A percentile compares a stretch with the other conserved stretches of the same genome.
These are phyloP conservation scores for Brachystomella parvula DNA, from an alignment of 1,140 invertebrate species.

Conservation along the genomic window DNA sequence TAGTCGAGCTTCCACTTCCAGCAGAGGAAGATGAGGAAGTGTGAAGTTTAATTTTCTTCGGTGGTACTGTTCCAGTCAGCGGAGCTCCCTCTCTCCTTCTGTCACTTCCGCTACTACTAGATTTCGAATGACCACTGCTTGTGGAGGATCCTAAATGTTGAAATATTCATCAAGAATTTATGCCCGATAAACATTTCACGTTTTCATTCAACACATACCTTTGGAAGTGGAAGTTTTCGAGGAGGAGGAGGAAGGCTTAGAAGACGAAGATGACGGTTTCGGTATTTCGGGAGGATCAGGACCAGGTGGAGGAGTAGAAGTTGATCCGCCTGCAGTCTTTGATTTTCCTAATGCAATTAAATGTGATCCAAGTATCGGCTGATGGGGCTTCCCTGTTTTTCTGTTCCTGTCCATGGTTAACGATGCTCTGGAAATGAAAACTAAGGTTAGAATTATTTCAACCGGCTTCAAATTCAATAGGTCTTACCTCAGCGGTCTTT, in stretches of 20 bases:
- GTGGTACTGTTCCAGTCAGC: background rate
- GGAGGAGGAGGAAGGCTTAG: background rate
- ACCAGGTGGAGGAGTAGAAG: background rate
- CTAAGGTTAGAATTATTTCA: too few relatives aligned
- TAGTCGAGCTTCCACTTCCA: background rate
- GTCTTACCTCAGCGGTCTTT: too few relatives aligned
- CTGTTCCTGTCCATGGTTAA: slow-evolving; percentile 16
- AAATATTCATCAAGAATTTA: background rate
- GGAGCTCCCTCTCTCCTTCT: background rate
- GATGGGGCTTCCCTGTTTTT: slow-evolving; percentile 27
- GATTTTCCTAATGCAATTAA: slow-evolving; percentile 31
- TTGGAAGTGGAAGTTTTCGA: slow-evolving; percentile 4
- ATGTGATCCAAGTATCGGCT: slow-evolving; percentile 18
- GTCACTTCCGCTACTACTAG: background rate
- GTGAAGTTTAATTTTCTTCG: slow-evolving; percentile 21
- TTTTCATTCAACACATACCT: background rate
- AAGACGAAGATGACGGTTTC: background rate
- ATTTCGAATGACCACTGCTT: background rate
- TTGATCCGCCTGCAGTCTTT: slow-evolving; percentile 7
- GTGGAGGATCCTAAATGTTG: background rate
- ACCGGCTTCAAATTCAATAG: too few relatives aligned
- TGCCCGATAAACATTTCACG: background rate
- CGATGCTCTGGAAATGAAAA: too few relatives aligned
- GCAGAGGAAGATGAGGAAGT: slow-evolving; percentile 8
- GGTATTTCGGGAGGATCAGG: background rate